These are phyloP conservation scores for Neuroscelio doddi DNA, from an alignment of 2,888 invertebrate genomes.

Conservation along the genomic window DNA sequence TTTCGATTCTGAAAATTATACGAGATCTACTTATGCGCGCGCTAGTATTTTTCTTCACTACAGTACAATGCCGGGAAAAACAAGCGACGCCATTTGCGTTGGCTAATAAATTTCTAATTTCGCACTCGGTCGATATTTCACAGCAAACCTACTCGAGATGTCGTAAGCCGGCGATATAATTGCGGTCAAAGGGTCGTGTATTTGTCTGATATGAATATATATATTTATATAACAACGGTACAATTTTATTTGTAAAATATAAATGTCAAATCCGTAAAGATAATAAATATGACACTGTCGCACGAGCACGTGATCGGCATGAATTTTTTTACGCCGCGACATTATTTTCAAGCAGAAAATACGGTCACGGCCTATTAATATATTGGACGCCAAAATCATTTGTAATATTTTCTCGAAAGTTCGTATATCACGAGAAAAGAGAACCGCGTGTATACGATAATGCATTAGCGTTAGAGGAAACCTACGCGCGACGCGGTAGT, in stretches of 20 bases:
- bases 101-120: slow-evolving; percentile 12
- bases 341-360: no score
- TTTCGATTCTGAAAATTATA: background rate
- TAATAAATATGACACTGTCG: no score
- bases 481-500: slow-evolving; percentile 50
- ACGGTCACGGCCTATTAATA: slow-evolving; percentile 1
- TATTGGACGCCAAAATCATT: background rate
- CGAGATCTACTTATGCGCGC: background rate
- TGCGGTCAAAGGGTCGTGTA: no score
- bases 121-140: slow-evolving; percentile 9
- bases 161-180: no score
- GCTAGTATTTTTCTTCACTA: background rate
- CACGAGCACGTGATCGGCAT: no score
- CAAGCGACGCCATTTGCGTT: slow-evolving; percentile 15
- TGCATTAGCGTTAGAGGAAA: slow-evolving; percentile 22
- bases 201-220: no score
- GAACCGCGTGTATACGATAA: background rate
- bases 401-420: slow-evolving; percentile 3
- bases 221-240: no score
- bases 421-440: background rate
- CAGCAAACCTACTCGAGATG: background rate
- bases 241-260: no score
- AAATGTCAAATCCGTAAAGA: no score
- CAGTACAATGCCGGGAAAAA: background rate
- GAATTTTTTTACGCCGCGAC: no score